phyloP scores from a whole-genome alignment of 2,797 vertebrate species.

The Parambassis ranga region DNA sequence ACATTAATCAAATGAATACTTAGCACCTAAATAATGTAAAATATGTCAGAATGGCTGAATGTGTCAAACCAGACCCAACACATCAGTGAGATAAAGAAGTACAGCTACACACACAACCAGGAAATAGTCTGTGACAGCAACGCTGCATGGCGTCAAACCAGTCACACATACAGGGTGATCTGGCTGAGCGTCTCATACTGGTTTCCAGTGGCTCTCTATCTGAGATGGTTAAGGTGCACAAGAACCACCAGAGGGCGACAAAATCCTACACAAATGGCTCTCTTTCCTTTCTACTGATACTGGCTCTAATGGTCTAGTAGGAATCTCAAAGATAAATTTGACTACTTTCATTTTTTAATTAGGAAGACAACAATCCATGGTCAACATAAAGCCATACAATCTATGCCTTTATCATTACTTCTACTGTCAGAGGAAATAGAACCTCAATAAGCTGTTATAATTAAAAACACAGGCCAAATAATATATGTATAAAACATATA shows the following conservation, averaged over 20 bases:
- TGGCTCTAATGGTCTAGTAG: background rate
- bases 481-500: too few relatives aligned
- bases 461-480: too few relatives aligned
- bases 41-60: background rate
- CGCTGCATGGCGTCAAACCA: background rate
- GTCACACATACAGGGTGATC: background rate
- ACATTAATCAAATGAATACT: background rate
- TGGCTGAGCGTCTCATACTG: background rate
- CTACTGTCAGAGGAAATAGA: too few relatives aligned
- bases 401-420: too few relatives aligned
- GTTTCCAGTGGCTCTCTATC: background rate
- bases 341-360: too few relatives aligned
- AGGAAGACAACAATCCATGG: too few relatives aligned
- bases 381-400: too few relatives aligned
- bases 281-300: background rate
- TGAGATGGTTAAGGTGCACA: background rate
- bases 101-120: background rate
- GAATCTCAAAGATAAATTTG: too few relatives aligned
- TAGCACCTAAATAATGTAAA: background rate
- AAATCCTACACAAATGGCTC: background rate
- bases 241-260: conserved; percentile 15
- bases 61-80: background rate
- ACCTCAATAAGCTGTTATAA: too few relatives aligned
- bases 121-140: background rate
- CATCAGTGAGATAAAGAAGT: background rate